Evolutionary conservation across 2,797 vertebrate species (phyloP).

Genomic region (Dipus sagitta): DNA sequence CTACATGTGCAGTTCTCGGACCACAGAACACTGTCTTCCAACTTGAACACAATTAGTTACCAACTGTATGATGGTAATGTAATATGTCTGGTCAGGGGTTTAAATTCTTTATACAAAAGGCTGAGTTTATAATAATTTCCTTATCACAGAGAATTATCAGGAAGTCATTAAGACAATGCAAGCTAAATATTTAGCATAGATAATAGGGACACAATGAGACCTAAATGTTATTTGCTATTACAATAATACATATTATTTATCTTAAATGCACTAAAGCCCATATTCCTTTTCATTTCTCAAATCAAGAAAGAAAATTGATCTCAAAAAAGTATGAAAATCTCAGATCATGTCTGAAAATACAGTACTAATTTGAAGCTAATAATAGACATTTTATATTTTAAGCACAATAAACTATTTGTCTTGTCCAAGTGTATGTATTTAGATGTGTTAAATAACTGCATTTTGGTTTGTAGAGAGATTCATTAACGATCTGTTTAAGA

Average conservation of each 20-base stretch:
- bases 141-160: background rate
- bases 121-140: background rate
- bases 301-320: conserved; percentile 19
- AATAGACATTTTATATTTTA: conserved; percentile 5
- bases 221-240: background rate
- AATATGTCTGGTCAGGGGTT: background rate
- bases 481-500: background rate
- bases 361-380: conserved; percentile 45
- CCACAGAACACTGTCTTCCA: background rate
- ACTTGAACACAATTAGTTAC: background rate
- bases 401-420: conserved; percentile 19
- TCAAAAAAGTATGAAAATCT: conserved; percentile 8
- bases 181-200: background rate
- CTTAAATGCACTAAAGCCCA: background rate
- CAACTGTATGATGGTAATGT: background rate
- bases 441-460: conserved; percentile 25
- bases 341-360: background rate
- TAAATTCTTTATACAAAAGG: background rate
- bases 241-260: background rate
- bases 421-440: background rate
- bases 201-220: background rate
- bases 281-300: conserved; percentile 49
- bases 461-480: conserved; percentile 19
- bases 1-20: background rate
- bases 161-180: background rate